Evolutionary conservation across 2,113 vertebrate species (phyloP).

Genomic region (Erythrocercus mccallii): DNA sequence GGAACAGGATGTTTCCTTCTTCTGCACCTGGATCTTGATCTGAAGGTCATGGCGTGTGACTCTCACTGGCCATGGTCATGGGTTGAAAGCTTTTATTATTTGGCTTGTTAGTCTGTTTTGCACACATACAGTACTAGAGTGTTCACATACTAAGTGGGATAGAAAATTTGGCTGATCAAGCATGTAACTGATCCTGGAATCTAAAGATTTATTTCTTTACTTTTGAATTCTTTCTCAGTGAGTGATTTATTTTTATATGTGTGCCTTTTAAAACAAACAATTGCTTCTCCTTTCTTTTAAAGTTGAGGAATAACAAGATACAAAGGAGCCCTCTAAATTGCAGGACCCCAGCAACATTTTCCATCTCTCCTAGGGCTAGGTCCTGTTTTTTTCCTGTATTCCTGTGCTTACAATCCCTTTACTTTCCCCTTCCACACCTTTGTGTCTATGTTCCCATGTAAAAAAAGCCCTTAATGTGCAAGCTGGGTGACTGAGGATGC

Average conservation of each 20-base stretch:
- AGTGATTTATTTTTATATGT: background rate
- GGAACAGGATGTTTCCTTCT: background rate
- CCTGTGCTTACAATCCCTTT: fast-evolving
- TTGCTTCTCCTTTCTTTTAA: background rate
- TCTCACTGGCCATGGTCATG: background rate
- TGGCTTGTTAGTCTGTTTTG: background rate
- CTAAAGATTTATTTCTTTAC: background rate
- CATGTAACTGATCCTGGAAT: background rate
- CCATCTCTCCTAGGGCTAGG: background rate
- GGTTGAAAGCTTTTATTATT: background rate
- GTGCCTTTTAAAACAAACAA: background rate
- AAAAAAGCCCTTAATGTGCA: background rate
- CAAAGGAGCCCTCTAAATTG: background rate
- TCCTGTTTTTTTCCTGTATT: background rate
- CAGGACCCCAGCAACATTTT: background rate
- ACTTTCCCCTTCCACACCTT: background rate
- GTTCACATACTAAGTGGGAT: background rate
- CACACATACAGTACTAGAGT: background rate
- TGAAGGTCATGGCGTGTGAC: background rate
- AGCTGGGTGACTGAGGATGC: background rate
- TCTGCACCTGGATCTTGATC: background rate
- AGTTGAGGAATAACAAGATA: background rate
- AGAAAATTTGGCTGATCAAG: background rate
- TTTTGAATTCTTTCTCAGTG: background rate
- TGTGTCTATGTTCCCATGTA: background rate